phyloP scores from a whole-genome alignment of 1,140 invertebrate genomes.

The Chironomus tepperi region DNA sequence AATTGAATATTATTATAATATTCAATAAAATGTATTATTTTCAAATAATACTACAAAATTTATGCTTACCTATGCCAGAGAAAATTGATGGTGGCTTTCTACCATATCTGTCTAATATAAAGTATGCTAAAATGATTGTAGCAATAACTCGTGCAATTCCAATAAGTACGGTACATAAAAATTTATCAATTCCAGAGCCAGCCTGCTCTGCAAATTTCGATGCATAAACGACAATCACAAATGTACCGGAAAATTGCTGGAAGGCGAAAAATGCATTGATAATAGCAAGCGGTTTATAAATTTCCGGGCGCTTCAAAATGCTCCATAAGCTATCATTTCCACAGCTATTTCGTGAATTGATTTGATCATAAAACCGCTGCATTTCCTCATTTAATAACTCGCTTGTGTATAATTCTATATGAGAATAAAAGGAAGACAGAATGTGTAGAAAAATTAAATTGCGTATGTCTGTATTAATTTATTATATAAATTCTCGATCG shows the following conservation, averaged over 20 bases:
- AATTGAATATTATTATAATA: neutral
- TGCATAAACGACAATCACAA: slow-evolving; percentile 67
- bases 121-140: slow-evolving; percentile 44
- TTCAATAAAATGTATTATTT: neutral
- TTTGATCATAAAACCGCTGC: slow-evolving; percentile 29
- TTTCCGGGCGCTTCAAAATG: slow-evolving; percentile 40
- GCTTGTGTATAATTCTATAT: slow-evolving; percentile 25
- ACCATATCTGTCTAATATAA: slow-evolving; percentile 46
- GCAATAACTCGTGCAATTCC: slow-evolving; percentile 47
- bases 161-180: slow-evolving; percentile 47
- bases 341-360: neutral
- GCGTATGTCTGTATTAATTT: neutral
- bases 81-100: slow-evolving; percentile 47
- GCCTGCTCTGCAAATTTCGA: slow-evolving; percentile 52
- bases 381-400: slow-evolving; percentile 26
- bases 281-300: slow-evolving; percentile 55
- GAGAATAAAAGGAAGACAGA: neutral
- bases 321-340: slow-evolving; percentile 35
- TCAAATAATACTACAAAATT: neutral
- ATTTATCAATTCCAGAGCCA: slow-evolving; percentile 47
- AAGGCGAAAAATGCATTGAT: slow-evolving; percentile 60
- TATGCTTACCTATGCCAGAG: slow-evolving; percentile 44
- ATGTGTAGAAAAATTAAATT: neutral
- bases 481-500: slow-evolving; percentile 22
- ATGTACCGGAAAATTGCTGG: slow-evolving; percentile 69